Evolutionary conservation across 2,113 vertebrate genomes (phyloP).

Genomic region (Coryphaenoides rupestris): DNA sequence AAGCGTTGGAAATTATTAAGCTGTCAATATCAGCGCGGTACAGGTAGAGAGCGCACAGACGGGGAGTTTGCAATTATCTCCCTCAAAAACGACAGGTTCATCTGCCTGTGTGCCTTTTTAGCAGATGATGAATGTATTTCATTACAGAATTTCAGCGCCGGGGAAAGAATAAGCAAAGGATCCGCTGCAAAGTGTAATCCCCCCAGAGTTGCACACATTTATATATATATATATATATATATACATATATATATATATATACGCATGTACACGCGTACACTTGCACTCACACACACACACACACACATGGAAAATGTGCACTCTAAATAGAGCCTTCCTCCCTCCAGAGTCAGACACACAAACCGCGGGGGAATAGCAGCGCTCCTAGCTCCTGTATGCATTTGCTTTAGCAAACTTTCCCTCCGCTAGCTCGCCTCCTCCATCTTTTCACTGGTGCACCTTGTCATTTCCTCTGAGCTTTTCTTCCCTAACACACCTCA

Average conservation of each 20-base stretch:
- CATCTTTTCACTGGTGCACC: neutral
- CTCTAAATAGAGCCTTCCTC: constrained; percentile 64
- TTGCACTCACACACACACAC: neutral
- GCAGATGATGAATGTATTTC: constrained; percentile 76
- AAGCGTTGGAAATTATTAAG: constrained; percentile 66
- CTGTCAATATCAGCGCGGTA: constrained; percentile 53
- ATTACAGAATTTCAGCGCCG: constrained; percentile 56
- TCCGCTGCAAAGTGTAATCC: constrained; percentile 46
- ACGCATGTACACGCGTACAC: too few relatives aligned
- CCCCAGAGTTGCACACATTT: constrained; percentile 50
- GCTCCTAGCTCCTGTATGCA: constrained; percentile 31
- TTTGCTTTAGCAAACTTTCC: constrained; percentile 30
- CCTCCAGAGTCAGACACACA: constrained; percentile 61
- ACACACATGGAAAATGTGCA: constrained; percentile 28
- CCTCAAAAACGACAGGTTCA: constrained; percentile 59
- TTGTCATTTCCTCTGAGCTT: constrained; percentile 37
- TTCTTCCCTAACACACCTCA: constrained; percentile 40
- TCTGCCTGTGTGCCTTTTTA: constrained; percentile 49
- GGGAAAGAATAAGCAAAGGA: constrained; percentile 37
- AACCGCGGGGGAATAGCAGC: constrained; percentile 43
- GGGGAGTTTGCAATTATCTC: constrained; percentile 63
- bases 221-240: too few relatives aligned
- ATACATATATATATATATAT: too few relatives aligned
- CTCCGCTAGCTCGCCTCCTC: constrained; percentile 11
- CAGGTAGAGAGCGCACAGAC: constrained; percentile 32